These are phyloP conservation scores for Spialia ferax DNA, from an alignment of 2,888 invertebrate genomes.

Conservation along the genomic window DNA sequence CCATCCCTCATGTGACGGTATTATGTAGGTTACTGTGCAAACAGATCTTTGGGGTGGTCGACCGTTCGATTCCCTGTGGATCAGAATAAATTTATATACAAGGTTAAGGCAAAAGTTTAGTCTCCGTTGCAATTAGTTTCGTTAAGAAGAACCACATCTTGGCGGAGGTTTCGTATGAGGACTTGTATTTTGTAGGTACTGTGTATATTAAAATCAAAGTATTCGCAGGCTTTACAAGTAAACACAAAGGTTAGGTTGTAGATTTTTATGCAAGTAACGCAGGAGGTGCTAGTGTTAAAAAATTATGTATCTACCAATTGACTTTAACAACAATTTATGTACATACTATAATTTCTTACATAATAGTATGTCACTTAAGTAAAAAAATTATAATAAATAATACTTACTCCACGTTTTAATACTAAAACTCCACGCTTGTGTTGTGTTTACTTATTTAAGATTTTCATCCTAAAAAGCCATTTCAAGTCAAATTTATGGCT, in stretches of 20 bases:
- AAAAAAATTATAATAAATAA: background rate
- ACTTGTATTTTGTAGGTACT: background rate
- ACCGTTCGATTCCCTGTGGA: conserved; percentile 47
- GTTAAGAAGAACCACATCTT: background rate
- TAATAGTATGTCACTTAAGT: too few relatives aligned
- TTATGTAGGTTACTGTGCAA: conserved; percentile 86
- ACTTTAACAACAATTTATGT: too few relatives aligned
- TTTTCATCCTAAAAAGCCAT: conserved; percentile 26
- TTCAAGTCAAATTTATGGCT: conserved; percentile 67
- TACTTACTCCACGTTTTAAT: too few relatives aligned
- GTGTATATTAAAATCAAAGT: too few relatives aligned
- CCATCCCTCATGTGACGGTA: conserved; percentile 76
- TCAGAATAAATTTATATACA: conserved; percentile 28
- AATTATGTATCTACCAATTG: too few relatives aligned
- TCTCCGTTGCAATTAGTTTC: conserved; percentile 10
- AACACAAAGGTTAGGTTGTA: too few relatives aligned
- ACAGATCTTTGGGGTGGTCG: conserved; percentile 74
- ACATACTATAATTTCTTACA: too few relatives aligned
- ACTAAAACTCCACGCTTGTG: too few relatives aligned
- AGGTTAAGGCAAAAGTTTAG: conserved; percentile 50
- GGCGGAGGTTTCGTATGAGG: background rate
- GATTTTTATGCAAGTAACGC: too few relatives aligned
- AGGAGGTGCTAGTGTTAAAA: too few relatives aligned
- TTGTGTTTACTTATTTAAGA: conserved; percentile 35
- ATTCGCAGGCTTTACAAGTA: too few relatives aligned